Base-by-base conservation (phyloP, 2,113 vertebrate species). In the Holacanthus passer region DNA sequence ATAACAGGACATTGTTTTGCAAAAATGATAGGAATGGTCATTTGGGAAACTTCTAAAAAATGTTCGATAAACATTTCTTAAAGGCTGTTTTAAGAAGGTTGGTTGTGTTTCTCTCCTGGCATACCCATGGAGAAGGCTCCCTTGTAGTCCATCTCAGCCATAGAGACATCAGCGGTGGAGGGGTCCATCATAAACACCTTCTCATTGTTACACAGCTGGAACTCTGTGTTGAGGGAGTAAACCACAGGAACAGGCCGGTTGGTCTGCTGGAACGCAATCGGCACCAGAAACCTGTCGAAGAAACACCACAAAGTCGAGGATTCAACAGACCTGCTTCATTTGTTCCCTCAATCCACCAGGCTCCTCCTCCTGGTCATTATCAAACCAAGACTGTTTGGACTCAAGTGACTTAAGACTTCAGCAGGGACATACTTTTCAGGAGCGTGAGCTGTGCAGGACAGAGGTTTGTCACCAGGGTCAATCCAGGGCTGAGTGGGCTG, bases 101-200 rank as follows among this genome's bases (percentile, higher is more conserved):
- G n/a, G 29, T 3, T 47, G 5, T 13, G 16, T 10, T 68, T 31
- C 32, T 22, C 20, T 45, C 7, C 12, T 0, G 5, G 17, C 89
- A 5, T 92, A 99, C 98, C 98, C 94, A 99, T 99, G 19, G 98
- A 99, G 88, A 99, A 99, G 0, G 98, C 96, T 66, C 98, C 98
- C 91, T 98, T 99, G 93, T 99, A 99, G 92, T 99, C 98, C 98
- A 99, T 99, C 94, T 99, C 98, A 45, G 97, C 96, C 94, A 99
- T 92, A 0, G 98, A 96, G 93, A 99, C 96, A 16, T 97, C 96
- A 0, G 95, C 82, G 0, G 88, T 91, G 77, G 94, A 96, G 4
- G 98, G 98, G 45, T 99, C 98, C 97, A 99, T 96, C 50, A 98
- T 91, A 80, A 99, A 99, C 16, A 99, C 96, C 87, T 99, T 99